Percentiles rank a stretch among this genome's conserved stretches.
Conservation (phyloP, 1,140 invertebrate genomes). For the Drosophila tani region DNA sequence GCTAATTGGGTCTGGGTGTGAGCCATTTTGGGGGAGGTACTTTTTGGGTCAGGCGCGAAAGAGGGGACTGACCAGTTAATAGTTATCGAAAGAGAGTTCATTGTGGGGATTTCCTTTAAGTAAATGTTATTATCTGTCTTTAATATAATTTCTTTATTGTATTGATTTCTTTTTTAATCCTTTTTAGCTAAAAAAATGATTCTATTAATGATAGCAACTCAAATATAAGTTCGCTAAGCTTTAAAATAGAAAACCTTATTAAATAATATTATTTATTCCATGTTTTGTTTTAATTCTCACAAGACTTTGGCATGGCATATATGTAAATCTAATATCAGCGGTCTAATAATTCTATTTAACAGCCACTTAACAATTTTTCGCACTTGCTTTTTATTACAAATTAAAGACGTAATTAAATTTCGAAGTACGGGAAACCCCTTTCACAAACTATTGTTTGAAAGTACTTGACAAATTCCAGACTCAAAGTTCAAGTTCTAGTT, state of each 20-base stretch:
- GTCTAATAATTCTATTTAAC: not conserved
- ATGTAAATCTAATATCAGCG: not conserved
- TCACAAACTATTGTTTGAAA: not conserved
- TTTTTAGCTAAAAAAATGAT: not conserved
- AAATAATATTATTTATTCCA: no score
- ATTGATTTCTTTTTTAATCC: not conserved
- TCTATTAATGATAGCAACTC: not conserved
- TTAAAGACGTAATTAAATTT: conserved; percentile 5
- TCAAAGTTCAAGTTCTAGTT: conserved; percentile 9
- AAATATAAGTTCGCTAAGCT: no score
- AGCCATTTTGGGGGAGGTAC: not conserved
- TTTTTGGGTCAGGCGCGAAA: not conserved
- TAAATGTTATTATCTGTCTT: not conserved
- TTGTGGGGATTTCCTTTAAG: not conserved
- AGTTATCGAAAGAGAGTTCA: not conserved
- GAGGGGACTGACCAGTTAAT: not conserved
- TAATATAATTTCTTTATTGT: not conserved
- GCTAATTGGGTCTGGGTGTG: no score
- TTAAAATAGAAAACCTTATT: not conserved
- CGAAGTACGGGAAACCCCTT: conserved; percentile 2
- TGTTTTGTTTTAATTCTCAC: no score
- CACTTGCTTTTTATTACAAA: not conserved
- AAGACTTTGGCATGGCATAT: no score
- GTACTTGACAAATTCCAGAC: conserved; percentile 11
- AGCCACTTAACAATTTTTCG: not conserved